These are phyloP conservation scores for Percopsis transmontana DNA, from an alignment of 2,113 vertebrate genomes.

Conservation along the genomic window DNA sequence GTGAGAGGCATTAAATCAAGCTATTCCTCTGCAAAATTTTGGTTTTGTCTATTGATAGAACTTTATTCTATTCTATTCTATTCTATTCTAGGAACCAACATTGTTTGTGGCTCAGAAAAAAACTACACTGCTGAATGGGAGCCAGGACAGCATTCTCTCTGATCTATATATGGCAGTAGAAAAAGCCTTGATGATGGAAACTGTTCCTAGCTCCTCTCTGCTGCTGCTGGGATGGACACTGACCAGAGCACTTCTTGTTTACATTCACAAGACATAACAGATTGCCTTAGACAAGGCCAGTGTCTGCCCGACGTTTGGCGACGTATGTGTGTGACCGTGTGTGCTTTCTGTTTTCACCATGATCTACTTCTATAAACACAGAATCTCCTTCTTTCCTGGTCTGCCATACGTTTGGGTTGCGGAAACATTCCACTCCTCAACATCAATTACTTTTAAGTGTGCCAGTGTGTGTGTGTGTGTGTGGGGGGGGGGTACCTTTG, in stretches of 20 bases:
- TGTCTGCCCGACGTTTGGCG: slow-evolving; percentile 18
- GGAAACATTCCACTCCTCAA: slow-evolving; percentile 1
- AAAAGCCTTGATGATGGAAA: slow-evolving; percentile 32
- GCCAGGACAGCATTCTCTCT: slow-evolving; percentile 1
- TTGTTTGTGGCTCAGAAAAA: too few relatives aligned
- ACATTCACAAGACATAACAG: slow-evolving; percentile 24
- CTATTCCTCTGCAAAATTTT: too few relatives aligned
- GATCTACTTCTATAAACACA: slow-evolving; percentile 56
- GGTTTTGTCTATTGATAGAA: too few relatives aligned
- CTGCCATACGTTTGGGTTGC: slow-evolving; percentile 5
- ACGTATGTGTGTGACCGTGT: slow-evolving; percentile 11
- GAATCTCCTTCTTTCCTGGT: too few relatives aligned
- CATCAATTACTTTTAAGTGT: not conserved
- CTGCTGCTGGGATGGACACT: slow-evolving; percentile 14
- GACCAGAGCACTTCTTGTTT: slow-evolving; percentile 55
- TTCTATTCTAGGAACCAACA: too few relatives aligned
- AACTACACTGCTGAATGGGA: not conserved
- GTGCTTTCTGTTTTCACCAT: slow-evolving; percentile 31
- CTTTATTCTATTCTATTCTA: too few relatives aligned
- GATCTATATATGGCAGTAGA: slow-evolving; percentile 13
- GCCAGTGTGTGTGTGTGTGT: not conserved
- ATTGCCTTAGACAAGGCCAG: slow-evolving; percentile 28
- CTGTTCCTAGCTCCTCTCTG: slow-evolving; percentile 18
- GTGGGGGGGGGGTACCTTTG: slow-evolving; percentile 71
- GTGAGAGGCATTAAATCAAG: too few relatives aligned